phyloP scores from a whole-genome alignment of 2,113 vertebrate species.

The Elephantulus edwardii region DNA sequence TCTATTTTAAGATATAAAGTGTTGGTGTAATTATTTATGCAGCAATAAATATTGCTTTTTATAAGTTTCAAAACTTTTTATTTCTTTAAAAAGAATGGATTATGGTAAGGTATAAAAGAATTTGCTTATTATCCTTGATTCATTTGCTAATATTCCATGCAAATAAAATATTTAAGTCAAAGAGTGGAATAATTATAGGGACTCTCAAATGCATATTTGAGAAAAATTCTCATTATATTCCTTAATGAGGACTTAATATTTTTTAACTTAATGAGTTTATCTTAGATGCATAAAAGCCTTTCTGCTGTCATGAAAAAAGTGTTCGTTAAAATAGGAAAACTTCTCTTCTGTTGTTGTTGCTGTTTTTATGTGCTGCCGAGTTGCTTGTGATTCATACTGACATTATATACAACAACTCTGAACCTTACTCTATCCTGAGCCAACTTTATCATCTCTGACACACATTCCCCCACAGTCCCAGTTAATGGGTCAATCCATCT shows the following conservation, averaged over 20 bases:
- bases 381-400: too few relatives aligned
- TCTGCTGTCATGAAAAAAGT: neutral
- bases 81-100: neutral
- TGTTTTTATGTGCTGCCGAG: too few relatives aligned
- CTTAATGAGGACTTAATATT: conserved; percentile 17
- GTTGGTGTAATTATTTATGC: neutral
- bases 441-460: too few relatives aligned
- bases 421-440: too few relatives aligned
- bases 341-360: neutral
- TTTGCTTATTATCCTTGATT: neutral
- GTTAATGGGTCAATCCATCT: too few relatives aligned
- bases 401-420: too few relatives aligned
- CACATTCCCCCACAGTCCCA: too few relatives aligned
- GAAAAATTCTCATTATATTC: conserved; percentile 10
- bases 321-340: conserved; percentile 8
- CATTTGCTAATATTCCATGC: neutral
- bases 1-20: neutral
- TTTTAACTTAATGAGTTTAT: conserved; percentile 5
- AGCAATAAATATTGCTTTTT: neutral
- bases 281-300: neutral
- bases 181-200: neutral
- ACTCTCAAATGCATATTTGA: neutral
- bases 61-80: neutral
- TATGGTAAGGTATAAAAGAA: neutral
- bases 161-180: neutral